A percentile compares a stretch with the other conserved stretches of the same genome.
Evolutionary conservation across 2,113 vertebrate genomes (phyloP).

Genomic region (Formicarius rufipectus): DNA sequence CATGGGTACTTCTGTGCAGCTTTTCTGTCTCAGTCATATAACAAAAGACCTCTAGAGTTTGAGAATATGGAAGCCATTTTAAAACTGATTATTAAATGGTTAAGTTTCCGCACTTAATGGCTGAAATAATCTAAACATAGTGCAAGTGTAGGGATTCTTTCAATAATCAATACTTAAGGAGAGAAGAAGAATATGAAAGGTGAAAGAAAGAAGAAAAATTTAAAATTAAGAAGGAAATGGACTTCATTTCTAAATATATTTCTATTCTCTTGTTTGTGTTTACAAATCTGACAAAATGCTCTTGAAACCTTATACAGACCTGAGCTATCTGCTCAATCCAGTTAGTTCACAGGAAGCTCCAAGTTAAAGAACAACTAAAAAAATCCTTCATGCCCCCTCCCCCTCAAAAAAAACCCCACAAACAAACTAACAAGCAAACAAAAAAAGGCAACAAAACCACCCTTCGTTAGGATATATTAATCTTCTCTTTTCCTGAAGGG

Average conservation of each 20-base stretch:
- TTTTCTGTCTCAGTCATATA: neutral
- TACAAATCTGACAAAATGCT: neutral
- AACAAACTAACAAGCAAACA: neutral
- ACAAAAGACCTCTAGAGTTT: neutral
- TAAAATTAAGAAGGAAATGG: neutral
- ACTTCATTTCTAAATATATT: neutral
- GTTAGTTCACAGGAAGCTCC: neutral
- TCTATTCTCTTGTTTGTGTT: neutral
- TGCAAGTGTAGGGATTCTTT: neutral
- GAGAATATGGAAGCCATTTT: neutral
- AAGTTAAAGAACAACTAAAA: neutral
- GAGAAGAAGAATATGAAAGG: neutral
- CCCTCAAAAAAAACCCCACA: neutral
- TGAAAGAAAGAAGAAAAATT: neutral
- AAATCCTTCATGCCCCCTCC: fast-evolving
- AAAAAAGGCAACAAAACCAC: neutral
- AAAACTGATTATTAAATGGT: neutral
- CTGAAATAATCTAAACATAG: neutral
- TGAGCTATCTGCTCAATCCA: neutral
- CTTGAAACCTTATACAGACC: neutral
- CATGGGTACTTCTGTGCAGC: neutral
- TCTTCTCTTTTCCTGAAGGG: neutral
- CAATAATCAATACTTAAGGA: neutral
- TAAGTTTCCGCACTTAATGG: neutral
- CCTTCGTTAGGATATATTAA: neutral